Conservation (phyloP, 2,113 vertebrate species). For the Scolopax mira region DNA sequence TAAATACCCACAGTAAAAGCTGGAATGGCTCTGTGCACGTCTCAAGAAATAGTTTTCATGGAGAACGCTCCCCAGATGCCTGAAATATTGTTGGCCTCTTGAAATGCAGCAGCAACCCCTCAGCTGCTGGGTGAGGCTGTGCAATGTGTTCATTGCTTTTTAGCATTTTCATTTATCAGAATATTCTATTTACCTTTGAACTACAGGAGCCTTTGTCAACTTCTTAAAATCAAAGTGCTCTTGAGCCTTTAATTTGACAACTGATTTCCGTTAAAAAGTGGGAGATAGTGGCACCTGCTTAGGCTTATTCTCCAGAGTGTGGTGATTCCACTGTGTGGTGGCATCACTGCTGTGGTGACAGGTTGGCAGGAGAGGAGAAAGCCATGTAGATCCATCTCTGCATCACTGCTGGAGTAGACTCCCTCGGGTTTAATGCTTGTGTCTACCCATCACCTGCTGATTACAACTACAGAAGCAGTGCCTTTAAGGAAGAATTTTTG, state of each 20-base stretch:
- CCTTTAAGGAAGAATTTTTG: neutral
- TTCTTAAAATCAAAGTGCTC: neutral
- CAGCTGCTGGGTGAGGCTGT: neutral
- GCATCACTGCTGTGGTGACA: neutral
- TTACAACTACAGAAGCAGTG: neutral
- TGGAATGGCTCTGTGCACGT: neutral
- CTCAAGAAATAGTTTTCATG: neutral
- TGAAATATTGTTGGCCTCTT: neutral
- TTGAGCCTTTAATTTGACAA: neutral
- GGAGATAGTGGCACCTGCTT: neutral
- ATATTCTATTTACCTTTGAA: neutral
- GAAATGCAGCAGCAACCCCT: neutral
- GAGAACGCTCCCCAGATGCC: neutral
- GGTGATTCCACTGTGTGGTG: fast-evolving
- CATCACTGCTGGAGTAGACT: fast-evolving
- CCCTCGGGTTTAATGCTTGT: neutral
- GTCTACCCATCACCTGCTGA: fast-evolving
- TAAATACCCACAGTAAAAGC: neutral
- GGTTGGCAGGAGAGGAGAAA: neutral
- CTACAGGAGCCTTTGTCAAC: neutral
- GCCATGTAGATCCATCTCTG: neutral
- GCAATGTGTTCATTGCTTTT: neutral
- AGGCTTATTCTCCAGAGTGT: neutral
- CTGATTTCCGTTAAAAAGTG: neutral
- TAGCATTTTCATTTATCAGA: neutral